Conservation (phyloP, 2,113 vertebrate genomes). For the Charadrius vociferus region DNA sequence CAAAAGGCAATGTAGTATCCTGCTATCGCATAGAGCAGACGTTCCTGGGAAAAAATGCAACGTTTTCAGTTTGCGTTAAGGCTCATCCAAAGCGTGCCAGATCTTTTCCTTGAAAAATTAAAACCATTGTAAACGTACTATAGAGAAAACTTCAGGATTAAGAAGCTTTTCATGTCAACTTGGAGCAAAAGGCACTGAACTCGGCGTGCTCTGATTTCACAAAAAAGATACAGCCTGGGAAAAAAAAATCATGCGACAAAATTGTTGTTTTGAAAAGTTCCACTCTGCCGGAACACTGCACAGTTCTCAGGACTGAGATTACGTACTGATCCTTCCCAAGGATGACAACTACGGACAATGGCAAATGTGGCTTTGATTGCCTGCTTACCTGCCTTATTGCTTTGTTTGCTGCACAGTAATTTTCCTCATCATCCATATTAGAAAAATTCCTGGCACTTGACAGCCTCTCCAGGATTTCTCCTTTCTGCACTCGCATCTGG, state of each 20-base stretch:
- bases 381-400: slow-evolving; percentile 86
- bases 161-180: neutral
- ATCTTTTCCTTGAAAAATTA: neutral
- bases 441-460: slow-evolving; percentile 92
- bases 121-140: neutral
- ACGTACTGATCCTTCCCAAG: neutral
- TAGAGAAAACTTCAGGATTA: neutral
- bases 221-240: neutral
- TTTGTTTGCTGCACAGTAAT: slow-evolving; percentile 88
- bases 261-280: accelerated
- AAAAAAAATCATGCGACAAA: accelerated
- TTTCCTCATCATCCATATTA: slow-evolving; percentile 92
- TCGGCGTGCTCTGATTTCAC: neutral
- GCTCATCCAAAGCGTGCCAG: neutral
- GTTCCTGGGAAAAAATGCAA: neutral
- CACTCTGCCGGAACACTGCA: neutral
- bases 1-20: neutral
- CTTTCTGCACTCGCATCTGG: slow-evolving; percentile 90
- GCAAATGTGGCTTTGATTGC: neutral
- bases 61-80: neutral
- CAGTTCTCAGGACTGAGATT: neutral
- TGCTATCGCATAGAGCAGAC: accelerated
- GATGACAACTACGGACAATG: accelerated
- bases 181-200: neutral
- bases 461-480: slow-evolving; percentile 91